Percentiles rank a stretch among this genome's conserved stretches.
These are phyloP conservation scores for Lemur catta DNA, from an alignment of 2,797 vertebrate genomes.

Conservation along the genomic window DNA sequence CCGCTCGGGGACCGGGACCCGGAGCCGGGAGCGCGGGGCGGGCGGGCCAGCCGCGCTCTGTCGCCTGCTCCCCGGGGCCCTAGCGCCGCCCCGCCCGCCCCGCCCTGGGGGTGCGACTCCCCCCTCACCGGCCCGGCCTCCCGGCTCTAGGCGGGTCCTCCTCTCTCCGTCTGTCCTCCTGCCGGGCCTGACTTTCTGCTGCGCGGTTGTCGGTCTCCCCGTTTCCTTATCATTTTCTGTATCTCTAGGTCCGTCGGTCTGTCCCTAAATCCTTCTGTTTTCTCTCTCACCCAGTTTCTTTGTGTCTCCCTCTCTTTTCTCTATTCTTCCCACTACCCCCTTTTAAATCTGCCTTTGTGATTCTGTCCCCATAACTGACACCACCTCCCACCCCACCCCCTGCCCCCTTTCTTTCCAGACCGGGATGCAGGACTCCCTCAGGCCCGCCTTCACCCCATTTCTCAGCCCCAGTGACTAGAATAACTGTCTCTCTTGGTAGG, in stretches of 20 bases:
- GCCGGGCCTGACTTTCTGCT: background rate
- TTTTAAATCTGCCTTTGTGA: background rate
- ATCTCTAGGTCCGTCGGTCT: background rate
- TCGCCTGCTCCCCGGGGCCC: slow-evolving; percentile 45
- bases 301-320: background rate
- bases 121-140: background rate
- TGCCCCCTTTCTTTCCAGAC: background rate
- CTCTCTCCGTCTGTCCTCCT: background rate
- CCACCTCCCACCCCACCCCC: background rate
- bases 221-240: background rate
- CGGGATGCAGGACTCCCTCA: background rate
- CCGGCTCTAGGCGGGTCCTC: background rate
- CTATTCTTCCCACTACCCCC: background rate
- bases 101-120: background rate
- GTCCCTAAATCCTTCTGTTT: background rate
- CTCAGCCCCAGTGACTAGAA: background rate
- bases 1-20: background rate
- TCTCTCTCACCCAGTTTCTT: background rate
- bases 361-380: background rate
- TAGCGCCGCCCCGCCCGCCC: slow-evolving; percentile 50
- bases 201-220: background rate
- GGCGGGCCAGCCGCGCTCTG: slow-evolving; percentile 45
- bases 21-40: slow-evolving; percentile 42
- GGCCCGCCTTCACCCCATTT: background rate
- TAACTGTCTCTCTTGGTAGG: background rate